phyloP scores from a whole-genome alignment of 2,797 vertebrate genomes.

The Melanotaenia maccullochi region DNA sequence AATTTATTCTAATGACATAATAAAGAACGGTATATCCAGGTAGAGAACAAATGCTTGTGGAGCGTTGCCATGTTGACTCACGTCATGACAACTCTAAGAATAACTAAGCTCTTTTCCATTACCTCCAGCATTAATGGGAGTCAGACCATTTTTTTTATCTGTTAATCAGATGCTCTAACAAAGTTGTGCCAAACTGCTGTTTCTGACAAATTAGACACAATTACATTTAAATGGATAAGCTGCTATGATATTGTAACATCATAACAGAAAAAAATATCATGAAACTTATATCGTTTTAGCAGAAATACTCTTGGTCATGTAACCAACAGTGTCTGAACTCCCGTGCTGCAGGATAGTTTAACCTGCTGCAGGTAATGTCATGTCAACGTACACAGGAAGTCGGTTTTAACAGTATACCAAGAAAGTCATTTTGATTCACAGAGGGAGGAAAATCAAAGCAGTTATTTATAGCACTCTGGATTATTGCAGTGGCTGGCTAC shows the following conservation, averaged over 20 bases:
- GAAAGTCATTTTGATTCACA: slow-evolving; percentile 55
- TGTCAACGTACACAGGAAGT: background rate
- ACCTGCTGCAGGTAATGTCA: slow-evolving; percentile 30
- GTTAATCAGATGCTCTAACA: slow-evolving; percentile 4
- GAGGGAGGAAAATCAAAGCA: slow-evolving; percentile 57
- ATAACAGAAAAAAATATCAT: background rate
- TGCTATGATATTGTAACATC: background rate
- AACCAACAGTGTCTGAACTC: background rate
- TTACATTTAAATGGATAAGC: background rate
- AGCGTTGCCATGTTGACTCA: slow-evolving; percentile 10
- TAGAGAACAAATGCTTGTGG: slow-evolving; percentile 5
- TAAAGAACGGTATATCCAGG: slow-evolving; percentile 1
- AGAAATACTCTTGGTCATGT: background rate
- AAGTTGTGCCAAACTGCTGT: background rate
- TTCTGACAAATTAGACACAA: background rate
- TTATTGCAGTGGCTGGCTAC: slow-evolving; percentile 63
- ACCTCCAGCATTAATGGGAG: background rate
- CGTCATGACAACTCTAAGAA: slow-evolving; percentile 18
- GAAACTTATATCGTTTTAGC: background rate
- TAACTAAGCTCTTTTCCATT: slow-evolving; percentile 14
- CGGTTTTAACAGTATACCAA: slow-evolving; percentile 12
- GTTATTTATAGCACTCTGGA: slow-evolving; percentile 81
- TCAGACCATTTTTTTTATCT: slow-evolving; percentile 1
- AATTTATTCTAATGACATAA: slow-evolving; percentile 12
- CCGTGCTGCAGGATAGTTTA: background rate